Evolutionary conservation across 2,113 vertebrate genomes (phyloP).

Genomic region (Odontesthes bonariensis): DNA sequence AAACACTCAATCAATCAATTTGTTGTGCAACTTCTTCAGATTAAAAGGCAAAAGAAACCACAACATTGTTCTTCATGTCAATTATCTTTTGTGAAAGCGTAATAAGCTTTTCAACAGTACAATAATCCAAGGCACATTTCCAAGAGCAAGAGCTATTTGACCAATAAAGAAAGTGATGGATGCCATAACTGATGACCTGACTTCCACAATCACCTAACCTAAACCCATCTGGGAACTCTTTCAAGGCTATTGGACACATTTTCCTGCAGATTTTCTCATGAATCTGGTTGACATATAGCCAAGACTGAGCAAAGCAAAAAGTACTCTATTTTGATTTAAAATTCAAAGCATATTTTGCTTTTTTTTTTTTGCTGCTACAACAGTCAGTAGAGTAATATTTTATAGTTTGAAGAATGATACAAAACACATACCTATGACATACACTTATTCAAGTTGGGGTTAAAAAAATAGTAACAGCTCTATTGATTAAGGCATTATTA

Average conservation of each 20-base stretch:
- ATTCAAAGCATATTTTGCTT: neutral
- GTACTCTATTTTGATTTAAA: neutral
- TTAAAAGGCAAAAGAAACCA: too few relatives aligned
- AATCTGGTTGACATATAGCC: neutral
- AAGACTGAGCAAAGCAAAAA: neutral
- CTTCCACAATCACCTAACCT: neutral
- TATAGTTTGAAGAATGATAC: neutral
- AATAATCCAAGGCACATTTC: conserved; percentile 5
- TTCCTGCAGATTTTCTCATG: neutral
- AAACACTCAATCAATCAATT: too few relatives aligned
- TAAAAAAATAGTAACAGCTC: neutral
- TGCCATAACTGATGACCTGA: neutral
- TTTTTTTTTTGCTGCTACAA: too few relatives aligned
- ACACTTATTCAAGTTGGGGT: too few relatives aligned
- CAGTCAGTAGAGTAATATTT: neutral
- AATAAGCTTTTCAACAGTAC: neutral
- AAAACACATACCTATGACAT: neutral
- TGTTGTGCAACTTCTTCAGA: too few relatives aligned
- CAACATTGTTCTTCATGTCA: too few relatives aligned
- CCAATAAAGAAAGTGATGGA: neutral
- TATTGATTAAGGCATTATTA: neutral
- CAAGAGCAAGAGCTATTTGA: neutral
- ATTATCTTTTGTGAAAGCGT: neutral
- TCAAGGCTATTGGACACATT: neutral
- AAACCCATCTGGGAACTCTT: neutral